Conservation (phyloP, 2,888 invertebrate genomes). For the Scaptomyza reducta region DNA sequence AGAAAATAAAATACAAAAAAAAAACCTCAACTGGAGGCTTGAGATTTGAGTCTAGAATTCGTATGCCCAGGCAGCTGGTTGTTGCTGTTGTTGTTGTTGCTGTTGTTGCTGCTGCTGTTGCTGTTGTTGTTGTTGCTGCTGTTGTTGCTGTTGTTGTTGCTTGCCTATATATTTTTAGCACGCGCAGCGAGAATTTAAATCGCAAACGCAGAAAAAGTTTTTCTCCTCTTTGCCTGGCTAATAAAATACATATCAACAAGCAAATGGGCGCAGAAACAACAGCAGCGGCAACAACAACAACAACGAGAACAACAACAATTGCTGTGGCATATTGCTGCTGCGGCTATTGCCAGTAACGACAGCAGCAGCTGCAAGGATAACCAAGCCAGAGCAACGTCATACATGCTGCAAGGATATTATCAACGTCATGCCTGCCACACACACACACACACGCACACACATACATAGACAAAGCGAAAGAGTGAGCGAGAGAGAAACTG, state of each 20-base stretch:
- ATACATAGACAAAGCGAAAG: constrained; percentile 17
- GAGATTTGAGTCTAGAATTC: constrained; percentile 45
- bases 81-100: constrained; percentile 22
- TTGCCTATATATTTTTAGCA: constrained; percentile 63
- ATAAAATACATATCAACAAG: constrained; percentile 74
- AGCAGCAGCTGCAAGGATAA: constrained; percentile 64
- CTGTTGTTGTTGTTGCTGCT: constrained; percentile 19
- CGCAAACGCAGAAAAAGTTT: constrained; percentile 50
- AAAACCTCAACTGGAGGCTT: constrained; percentile 32
- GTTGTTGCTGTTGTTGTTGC: constrained; percentile 16
- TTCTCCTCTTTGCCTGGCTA: constrained; percentile 46
- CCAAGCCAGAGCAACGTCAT: constrained; percentile 69
- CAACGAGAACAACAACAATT: constrained; percentile 29
- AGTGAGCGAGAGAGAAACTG: constrained; percentile 12
- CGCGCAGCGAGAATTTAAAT: constrained; percentile 61
- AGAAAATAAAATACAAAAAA: constrained; percentile 19
- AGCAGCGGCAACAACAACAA: constrained; percentile 46
- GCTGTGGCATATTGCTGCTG: constrained; percentile 59
- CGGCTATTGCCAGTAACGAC: constrained; percentile 25
- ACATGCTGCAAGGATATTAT: constrained; percentile 81
- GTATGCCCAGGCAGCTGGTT: constrained; percentile 15
- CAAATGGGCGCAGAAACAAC: constrained; percentile 50
- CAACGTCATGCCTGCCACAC: constrained; percentile 78
- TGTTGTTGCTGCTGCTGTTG: constrained; percentile 11
- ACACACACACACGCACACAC: constrained; percentile 29